Conservation (phyloP, 1,140 invertebrate species). For the Drosophila ohnishii region DNA sequence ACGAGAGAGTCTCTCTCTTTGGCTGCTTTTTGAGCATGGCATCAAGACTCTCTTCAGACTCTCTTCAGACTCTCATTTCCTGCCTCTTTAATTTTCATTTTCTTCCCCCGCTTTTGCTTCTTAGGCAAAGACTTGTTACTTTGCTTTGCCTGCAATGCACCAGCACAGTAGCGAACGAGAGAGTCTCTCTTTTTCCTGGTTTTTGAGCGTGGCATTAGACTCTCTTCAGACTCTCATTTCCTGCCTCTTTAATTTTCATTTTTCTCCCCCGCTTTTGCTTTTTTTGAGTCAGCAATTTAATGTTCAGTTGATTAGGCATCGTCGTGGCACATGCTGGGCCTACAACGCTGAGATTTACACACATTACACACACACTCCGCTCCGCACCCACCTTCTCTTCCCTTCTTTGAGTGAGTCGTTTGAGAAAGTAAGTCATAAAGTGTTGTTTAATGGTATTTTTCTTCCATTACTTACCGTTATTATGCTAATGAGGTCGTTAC, state of each 20-base stretch:
- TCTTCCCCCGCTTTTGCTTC: too few relatives aligned
- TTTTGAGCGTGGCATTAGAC: background rate
- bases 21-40: background rate
- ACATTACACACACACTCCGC: slow-evolving; percentile 26
- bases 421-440: slow-evolving; percentile 77
- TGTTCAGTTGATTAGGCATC: slow-evolving; percentile 49
- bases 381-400: slow-evolving; percentile 32
- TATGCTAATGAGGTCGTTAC: slow-evolving; percentile 82
- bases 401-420: slow-evolving; percentile 13
- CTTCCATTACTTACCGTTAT: slow-evolving; percentile 82
- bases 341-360: slow-evolving; percentile 42
- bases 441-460: slow-evolving; percentile 83
- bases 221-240: background rate
- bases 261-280: background rate
- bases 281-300: slow-evolving; percentile 45
- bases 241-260: slow-evolving; percentile 2
- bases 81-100: slow-evolving; percentile 3
- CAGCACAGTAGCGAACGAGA: background rate
- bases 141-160: too few relatives aligned
- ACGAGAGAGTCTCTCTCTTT: background rate
- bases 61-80: background rate
- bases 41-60: too few relatives aligned
- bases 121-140: too few relatives aligned
- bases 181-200: background rate
- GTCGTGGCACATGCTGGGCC: slow-evolving; percentile 36